Conservation (phyloP, 2,888 invertebrate genomes). For the Anthophora plumipes region DNA sequence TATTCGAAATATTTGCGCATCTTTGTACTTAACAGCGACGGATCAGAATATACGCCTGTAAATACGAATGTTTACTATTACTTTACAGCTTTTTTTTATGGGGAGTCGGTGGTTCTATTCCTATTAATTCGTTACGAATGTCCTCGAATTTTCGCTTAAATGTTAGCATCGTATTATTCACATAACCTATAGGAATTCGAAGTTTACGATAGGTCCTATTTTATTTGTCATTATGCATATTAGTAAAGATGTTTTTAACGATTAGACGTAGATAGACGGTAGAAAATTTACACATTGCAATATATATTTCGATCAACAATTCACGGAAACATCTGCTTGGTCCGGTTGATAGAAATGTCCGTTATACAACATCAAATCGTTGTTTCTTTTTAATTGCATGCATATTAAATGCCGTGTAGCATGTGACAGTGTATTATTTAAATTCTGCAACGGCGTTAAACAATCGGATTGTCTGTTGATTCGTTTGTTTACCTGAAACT, state of each 20-base stretch:
- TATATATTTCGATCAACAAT: conserved; percentile 26
- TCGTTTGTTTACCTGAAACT: not conserved
- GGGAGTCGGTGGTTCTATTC: not conserved
- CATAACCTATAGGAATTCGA: conserved; percentile 25
- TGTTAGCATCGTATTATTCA: not conserved
- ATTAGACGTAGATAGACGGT: not conserved
- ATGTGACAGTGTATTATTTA: not conserved
- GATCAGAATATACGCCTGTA: not conserved
- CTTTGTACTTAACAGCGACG: not conserved
- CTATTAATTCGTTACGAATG: not conserved
- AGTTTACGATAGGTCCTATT: conserved; percentile 19
- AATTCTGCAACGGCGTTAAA: conserved; percentile 8
- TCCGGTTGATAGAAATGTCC: conserved; percentile 39
- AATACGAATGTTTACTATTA: conserved; percentile 18
- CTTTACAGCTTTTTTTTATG: not conserved
- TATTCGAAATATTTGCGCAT: not conserved
- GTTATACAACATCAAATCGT: not conserved
- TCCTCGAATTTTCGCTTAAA: not conserved
- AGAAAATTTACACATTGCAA: not conserved
- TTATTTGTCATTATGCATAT: not conserved
- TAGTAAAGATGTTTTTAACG: not conserved
- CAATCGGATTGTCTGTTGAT: not conserved
- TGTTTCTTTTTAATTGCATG: conserved; percentile 32
- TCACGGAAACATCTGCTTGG: conserved; percentile 54
- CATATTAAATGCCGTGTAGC: not conserved